Evolutionary conservation across 2,113 vertebrate species (phyloP).

Genomic region (Toxostoma redivivum): DNA sequence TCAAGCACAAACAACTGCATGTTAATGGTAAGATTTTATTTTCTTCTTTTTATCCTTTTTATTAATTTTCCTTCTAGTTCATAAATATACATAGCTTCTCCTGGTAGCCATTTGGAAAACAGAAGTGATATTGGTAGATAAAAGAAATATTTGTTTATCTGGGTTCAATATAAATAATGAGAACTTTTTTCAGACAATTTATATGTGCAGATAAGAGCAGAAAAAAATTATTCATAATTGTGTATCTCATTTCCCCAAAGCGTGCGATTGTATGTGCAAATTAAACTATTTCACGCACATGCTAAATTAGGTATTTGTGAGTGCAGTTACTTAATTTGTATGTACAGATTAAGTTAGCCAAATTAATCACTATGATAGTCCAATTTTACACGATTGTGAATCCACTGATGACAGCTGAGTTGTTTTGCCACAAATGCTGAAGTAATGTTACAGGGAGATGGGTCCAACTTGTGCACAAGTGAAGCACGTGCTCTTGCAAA

Average conservation of each 20-base stretch:
- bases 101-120: not conserved
- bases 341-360: slow-evolving; percentile 24
- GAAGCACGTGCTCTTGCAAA: not conserved
- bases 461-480: not conserved
- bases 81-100: not conserved
- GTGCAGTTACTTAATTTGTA: slow-evolving; percentile 21
- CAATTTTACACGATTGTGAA: slow-evolving; percentile 18
- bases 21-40: not conserved
- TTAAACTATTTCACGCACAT: not conserved
- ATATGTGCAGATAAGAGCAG: not conserved
- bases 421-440: not conserved
- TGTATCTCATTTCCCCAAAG: not conserved
- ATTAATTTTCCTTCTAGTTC: not conserved
- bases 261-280: not conserved
- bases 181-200: not conserved
- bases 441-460: not conserved
- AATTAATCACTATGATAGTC: slow-evolving; percentile 31
- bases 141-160: not conserved
- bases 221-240: not conserved
- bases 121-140: not conserved
- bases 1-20: not conserved
- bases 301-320: slow-evolving; percentile 6
- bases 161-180: not conserved
- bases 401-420: not conserved
- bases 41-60: not conserved